Conservation (phyloP, 2,888 invertebrate genomes). For the Macrostomum cliftonense region DNA sequence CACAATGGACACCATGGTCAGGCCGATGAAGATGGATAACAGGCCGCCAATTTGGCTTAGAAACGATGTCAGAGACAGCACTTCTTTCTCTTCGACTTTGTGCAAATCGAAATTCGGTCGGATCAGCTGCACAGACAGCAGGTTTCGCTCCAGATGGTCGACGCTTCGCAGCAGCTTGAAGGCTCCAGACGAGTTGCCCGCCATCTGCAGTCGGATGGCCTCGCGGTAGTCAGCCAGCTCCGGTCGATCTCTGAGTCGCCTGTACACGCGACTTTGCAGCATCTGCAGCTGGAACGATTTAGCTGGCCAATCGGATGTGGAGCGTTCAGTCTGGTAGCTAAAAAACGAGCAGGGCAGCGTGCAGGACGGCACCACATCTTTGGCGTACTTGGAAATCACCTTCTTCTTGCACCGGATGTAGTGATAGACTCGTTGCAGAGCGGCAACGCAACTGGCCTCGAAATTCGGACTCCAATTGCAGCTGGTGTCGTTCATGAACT, state of each 20-base stretch:
- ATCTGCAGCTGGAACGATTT: conserved; percentile 10
- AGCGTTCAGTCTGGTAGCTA: conserved; percentile 10
- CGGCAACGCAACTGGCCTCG: conserved; percentile 1
- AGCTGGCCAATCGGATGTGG: conserved; percentile 11
- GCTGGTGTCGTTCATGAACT: background rate
- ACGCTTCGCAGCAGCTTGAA: background rate
- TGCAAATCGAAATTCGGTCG: conserved; percentile 11
- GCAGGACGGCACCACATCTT: conserved; percentile 9
- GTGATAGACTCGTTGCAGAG: conserved; percentile 4
- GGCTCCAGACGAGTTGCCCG: conserved; percentile 1
- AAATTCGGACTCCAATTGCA: background rate
- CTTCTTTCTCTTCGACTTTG: conserved; percentile 12
- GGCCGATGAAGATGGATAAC: conserved; percentile 10
- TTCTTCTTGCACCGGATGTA: conserved; percentile 4
- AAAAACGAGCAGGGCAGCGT: conserved; percentile 11
- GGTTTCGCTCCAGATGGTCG: conserved; percentile 4
- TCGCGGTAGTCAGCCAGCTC: conserved; percentile 2
- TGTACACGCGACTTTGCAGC: background rate
- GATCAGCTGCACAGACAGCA: conserved; percentile 9
- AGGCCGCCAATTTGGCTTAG: conserved; percentile 10
- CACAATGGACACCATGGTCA: conserved; percentile 10
- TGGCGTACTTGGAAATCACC: conserved; percentile 2
- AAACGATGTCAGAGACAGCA: conserved; percentile 10
- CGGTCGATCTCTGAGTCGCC: too few species aligned
- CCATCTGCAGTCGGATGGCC: background rate